Conservation (phyloP, 2,888 invertebrate genomes). For the Morpho helenor region DNA sequence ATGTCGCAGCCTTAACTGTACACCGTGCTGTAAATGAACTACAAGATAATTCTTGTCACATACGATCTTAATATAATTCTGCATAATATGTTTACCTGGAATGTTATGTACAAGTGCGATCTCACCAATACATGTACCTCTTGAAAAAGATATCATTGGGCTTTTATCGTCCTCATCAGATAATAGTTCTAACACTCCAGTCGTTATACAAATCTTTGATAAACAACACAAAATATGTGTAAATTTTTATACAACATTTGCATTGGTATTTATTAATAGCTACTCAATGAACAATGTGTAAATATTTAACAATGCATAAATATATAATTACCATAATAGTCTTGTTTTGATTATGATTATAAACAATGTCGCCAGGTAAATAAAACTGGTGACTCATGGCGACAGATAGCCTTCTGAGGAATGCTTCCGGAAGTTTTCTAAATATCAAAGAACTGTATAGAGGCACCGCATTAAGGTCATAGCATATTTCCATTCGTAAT, state of each 20-base stretch:
- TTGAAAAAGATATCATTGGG: conserved; percentile 73
- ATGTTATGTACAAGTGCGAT: conserved; percentile 69
- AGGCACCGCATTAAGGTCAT: conserved; percentile 72
- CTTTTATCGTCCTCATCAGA: conserved; percentile 77
- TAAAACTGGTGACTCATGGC: conserved; percentile 76
- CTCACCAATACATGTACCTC: conserved; percentile 77
- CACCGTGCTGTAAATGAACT: conserved; percentile 56
- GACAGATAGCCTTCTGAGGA: conserved; percentile 69
- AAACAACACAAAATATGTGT: conserved; percentile 11
- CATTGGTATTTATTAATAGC: conserved; percentile 19
- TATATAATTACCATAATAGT: conserved; percentile 65
- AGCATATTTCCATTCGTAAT: conserved; percentile 73
- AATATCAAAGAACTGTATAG: conserved; percentile 74
- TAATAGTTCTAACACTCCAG: conserved; percentile 67
- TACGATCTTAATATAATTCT: conserved; percentile 6
- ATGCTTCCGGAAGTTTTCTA: conserved; percentile 72
- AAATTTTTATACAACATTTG: conserved; percentile 15
- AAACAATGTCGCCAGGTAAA: conserved; percentile 73
- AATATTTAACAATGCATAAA: conserved; percentile 27
- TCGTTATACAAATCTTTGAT: conserved; percentile 66
- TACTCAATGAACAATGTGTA: conserved; percentile 23
- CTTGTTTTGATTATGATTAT: conserved; percentile 70
- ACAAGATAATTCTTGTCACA: conserved; percentile 1
- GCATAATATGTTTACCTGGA: conserved; percentile 45
- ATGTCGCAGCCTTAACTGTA: conserved; percentile 73